These are phyloP conservation scores for Alectura lathami DNA, from an alignment of 2,113 vertebrate species.

Conservation along the genomic window DNA sequence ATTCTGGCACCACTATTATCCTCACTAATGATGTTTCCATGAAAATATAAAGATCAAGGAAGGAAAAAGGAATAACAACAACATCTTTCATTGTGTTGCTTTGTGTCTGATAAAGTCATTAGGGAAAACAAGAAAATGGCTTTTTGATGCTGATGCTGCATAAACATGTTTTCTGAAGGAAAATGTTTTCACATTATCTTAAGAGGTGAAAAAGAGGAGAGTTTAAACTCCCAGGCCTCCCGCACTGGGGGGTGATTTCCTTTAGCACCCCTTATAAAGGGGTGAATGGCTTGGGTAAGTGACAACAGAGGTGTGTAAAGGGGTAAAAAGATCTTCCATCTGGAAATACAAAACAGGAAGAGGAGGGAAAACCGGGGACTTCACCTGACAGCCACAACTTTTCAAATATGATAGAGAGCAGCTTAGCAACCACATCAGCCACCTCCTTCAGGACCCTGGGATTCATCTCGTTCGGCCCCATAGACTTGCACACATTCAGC, in stretches of 20 bases:
- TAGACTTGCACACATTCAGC: too few relatives aligned
- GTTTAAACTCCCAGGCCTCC: neutral
- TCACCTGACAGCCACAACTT: too few relatives aligned
- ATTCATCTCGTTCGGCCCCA: too few relatives aligned
- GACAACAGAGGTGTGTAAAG: neutral
- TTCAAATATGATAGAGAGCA: too few relatives aligned
- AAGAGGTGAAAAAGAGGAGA: constrained; percentile 54
- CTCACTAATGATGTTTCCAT: constrained; percentile 38
- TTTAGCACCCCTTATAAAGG: neutral
- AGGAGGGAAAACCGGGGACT: neutral
- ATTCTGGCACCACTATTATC: constrained; percentile 44
- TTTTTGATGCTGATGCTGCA: constrained; percentile 75
- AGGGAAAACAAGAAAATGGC: constrained; percentile 71
- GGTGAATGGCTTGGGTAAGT: neutral
- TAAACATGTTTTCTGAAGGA: constrained; percentile 70
- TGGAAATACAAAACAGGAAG: neutral
- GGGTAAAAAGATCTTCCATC: neutral
- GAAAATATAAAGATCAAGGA: constrained; percentile 62
- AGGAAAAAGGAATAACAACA: constrained; percentile 57
- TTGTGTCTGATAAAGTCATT: constrained; percentile 66
- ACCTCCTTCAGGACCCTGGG: too few relatives aligned
- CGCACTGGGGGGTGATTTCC: neutral
- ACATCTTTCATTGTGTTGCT: constrained; percentile 66
- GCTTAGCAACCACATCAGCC: too few relatives aligned
- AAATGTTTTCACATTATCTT: constrained; percentile 67